phyloP scores from a whole-genome alignment of 2,888 invertebrate genomes.

The Minunthozetes semirufus region DNA sequence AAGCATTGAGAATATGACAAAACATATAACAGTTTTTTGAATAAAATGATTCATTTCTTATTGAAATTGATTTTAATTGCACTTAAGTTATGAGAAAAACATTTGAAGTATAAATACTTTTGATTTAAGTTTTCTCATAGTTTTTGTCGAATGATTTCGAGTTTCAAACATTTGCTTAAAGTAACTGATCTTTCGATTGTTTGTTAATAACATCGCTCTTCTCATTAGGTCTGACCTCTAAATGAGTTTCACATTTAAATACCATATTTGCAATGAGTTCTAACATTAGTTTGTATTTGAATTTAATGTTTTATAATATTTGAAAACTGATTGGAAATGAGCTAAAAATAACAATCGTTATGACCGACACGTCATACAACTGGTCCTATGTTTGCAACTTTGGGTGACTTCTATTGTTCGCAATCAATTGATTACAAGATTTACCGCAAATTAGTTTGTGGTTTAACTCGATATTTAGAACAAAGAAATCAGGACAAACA shows the following conservation, averaged over 20 bases:
- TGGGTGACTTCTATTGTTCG: constrained; percentile 1
- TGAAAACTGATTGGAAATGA: background rate
- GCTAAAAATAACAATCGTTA: background rate
- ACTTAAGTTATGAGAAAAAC: too few species aligned
- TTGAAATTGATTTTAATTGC: background rate
- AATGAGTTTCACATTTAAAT: constrained; percentile 7
- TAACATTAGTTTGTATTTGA: background rate
- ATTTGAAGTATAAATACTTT: too few species aligned
- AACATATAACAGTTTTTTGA: background rate
- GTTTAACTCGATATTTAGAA: background rate
- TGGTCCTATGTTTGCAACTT: background rate
- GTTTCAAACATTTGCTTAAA: background rate
- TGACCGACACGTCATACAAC: background rate
- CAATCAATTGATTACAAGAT: background rate
- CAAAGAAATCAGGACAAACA: background rate
- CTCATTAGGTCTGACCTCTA: background rate
- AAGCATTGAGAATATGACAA: background rate
- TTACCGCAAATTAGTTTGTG: background rate
- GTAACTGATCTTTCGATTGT: constrained; percentile 1
- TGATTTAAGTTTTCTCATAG: background rate
- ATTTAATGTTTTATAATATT: background rate
- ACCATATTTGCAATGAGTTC: background rate
- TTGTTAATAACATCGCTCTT: background rate
- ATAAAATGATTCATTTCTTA: background rate
- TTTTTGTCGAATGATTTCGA: background rate